Evolutionary conservation across 2,113 vertebrate genomes (phyloP).

Genomic region (Corynorhinus townsendii): DNA sequence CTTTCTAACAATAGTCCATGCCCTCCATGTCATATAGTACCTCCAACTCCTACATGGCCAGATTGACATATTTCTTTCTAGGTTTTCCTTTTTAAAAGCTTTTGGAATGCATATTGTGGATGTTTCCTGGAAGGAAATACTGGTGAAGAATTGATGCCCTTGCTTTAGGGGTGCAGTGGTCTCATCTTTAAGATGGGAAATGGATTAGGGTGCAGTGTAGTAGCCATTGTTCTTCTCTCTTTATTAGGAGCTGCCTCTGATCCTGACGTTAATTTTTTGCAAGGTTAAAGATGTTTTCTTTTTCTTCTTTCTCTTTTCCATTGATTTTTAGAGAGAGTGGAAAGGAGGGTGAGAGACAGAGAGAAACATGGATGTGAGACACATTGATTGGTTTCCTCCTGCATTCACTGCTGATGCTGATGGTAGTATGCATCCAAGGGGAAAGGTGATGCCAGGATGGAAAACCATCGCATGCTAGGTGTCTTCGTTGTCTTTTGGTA

Average conservation of each 20-base stretch:
- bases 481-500: background rate
- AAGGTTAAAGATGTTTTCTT: slow-evolving; percentile 6
- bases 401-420: too few relatives aligned
- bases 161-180: background rate
- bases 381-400: too few relatives aligned
- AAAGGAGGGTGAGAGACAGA: too few relatives aligned
- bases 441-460: background rate
- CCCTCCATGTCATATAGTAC: background rate
- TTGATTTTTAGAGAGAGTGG: too few relatives aligned
- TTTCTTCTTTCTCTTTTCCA: too few relatives aligned
- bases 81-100: background rate
- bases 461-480: background rate
- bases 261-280: slow-evolving; percentile 44
- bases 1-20: background rate
- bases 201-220: background rate
- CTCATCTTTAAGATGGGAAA: slow-evolving; percentile 13
- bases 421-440: background rate
- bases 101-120: background rate
- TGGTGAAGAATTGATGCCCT: background rate
- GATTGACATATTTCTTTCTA: background rate
- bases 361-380: too few relatives aligned
- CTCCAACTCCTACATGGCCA: background rate
- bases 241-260: slow-evolving; percentile 66
- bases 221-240: slow-evolving; percentile 64
- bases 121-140: background rate